Conservation (phyloP, 2,797 vertebrate genomes). For the Poecilia gillii region DNA sequence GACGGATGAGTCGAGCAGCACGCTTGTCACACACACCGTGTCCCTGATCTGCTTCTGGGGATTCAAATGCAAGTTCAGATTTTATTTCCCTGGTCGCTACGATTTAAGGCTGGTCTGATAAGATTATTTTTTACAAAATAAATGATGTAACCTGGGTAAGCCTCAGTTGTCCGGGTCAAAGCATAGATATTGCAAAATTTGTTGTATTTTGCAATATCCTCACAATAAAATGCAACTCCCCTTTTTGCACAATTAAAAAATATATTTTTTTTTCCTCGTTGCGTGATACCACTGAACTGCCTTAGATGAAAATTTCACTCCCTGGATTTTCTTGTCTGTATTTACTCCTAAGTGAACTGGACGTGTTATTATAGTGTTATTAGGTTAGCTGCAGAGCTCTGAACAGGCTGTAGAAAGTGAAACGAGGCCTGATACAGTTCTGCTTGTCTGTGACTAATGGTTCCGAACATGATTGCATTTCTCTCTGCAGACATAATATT, state of each 20-base stretch:
- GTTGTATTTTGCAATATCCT: not conserved
- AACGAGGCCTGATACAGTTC: constrained; percentile 41
- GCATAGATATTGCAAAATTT: not conserved
- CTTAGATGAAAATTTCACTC: constrained; percentile 11
- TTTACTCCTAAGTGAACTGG: constrained; percentile 50
- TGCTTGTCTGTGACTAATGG: constrained; percentile 56
- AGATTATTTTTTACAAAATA: constrained; percentile 12
- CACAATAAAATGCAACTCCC: not conserved
- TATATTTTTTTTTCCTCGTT: constrained; percentile 18
- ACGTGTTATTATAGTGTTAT: constrained; percentile 57
- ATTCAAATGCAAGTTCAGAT: constrained; percentile 48
- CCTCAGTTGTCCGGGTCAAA: not conserved
- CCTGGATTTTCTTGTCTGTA: constrained; percentile 30
- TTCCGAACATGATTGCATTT: constrained; percentile 61
- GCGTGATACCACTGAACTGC: constrained; percentile 5
- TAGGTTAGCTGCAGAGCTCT: constrained; percentile 53
- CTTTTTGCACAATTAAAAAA: not conserved
- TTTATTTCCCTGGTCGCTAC: constrained; percentile 30
- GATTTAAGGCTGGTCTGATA: constrained; percentile 21
- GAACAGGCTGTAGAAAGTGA: constrained; percentile 40
- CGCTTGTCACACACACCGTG: constrained; percentile 14
- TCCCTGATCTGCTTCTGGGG: constrained; percentile 34
- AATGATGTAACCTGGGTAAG: constrained; percentile 25
- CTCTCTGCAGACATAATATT: constrained; percentile 30
- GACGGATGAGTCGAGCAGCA: not conserved